Conservation (phyloP, 1,140 invertebrate genomes). For the Mylabris phalerata region DNA sequence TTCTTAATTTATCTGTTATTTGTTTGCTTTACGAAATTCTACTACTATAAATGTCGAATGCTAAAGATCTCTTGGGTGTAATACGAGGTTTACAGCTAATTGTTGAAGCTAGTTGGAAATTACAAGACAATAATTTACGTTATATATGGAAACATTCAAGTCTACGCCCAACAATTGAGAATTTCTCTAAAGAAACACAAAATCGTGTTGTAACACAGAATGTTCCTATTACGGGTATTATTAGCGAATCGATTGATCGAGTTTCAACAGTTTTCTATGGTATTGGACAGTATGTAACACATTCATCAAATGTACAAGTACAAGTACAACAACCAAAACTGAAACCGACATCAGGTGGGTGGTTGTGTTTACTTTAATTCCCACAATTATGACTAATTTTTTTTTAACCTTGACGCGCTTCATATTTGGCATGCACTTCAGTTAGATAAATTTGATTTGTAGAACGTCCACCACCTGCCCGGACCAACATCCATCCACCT, state of each 20-base stretch:
- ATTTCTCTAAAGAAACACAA: slow-evolving; percentile 11
- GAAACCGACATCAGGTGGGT: slow-evolving; percentile 16
- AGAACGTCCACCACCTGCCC: neutral
- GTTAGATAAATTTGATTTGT: neutral
- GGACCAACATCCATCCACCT: neutral
- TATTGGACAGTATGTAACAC: slow-evolving; percentile 30
- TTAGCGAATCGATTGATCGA: slow-evolving; percentile 43
- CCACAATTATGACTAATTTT: neutral
- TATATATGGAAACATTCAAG: slow-evolving; percentile 58
- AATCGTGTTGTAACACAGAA: slow-evolving; percentile 8
- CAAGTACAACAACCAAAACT: no score
- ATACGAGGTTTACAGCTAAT: slow-evolving; percentile 56
- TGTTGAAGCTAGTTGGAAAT: slow-evolving; percentile 49
- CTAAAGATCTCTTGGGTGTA: slow-evolving; percentile 53
- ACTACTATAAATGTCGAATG: slow-evolving; percentile 45
- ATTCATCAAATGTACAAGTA: slow-evolving; percentile 11
- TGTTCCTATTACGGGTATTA: slow-evolving; percentile 6
- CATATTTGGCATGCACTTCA: neutral
- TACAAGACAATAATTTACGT: slow-evolving; percentile 50
- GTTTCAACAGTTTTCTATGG: slow-evolving; percentile 33
- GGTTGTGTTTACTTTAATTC: neutral
- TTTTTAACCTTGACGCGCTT: neutral
- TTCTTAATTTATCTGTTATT: no score
- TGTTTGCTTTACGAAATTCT: neutral
- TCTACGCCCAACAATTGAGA: slow-evolving; percentile 45